Base-by-base conservation (phyloP, 2,888 invertebrate species). In the Bellardia bayeri region DNA sequence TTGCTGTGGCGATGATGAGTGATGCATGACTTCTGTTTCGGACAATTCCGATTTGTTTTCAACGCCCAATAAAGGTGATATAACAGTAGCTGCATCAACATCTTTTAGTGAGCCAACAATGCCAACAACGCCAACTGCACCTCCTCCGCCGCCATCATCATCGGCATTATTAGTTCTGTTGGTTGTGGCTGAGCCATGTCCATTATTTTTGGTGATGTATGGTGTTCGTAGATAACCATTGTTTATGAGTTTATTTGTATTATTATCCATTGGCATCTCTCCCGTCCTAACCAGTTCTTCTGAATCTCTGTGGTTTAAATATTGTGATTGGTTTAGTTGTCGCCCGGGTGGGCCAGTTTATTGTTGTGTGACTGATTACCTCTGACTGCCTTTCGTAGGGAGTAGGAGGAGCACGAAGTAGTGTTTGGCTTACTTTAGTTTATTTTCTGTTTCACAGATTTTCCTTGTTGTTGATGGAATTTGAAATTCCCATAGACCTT, bases 161-260 rank as follows among this genome's bases (percentile, higher is more conserved):
- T 75, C 61, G 63, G 37, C 74, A 69, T 85, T 83, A 58, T 81
- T 74, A n/a, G 72, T 54, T 54, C 74, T 49, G 51, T 69, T 82
- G 61, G 45, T 63, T 23, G 33, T 72, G n/a, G 66, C 33, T 75
- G 64, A 54, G 51, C 80, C 79, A 78, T 82, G 85, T 40, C 86
- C 85, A 85, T 85, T 87, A 71, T 87, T 85, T 79, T 87, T 87
- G 54, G 85, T 88, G 64, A 89, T 86, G 83, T 89, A 88, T 86
- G 89, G 91, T 82, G 90, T 89, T 71, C 91, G 92, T 76, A 94
- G 90, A 91, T 93, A 94, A 87, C 94, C 94, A 89, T 94, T 94
- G 90, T 94, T 94, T 72, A 93, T 89, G 49, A 91, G 89, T 87
- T 91, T 91, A 85, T 85, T 85, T 80, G 85, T 85, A 54, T 87